Percentiles rank a stretch among this genome's conserved stretches.
Conservation (phyloP, 1,140 invertebrate genomes). For the Ladona fulva region DNA sequence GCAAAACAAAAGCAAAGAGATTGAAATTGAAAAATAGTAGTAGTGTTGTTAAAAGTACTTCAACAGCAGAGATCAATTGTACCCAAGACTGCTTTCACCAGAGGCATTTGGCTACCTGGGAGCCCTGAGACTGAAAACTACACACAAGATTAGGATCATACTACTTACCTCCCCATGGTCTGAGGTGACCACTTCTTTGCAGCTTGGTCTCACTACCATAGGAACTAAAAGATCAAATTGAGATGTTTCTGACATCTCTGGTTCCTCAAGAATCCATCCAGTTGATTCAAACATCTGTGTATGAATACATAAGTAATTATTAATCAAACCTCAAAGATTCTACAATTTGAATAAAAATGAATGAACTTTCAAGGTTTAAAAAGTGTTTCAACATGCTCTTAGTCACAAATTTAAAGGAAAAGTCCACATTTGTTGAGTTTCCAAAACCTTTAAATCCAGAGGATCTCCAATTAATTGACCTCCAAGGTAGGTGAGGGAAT, state of each 20-base stretch:
- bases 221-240: conserved; percentile 72
- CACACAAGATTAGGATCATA: neutral
- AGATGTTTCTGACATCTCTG: conserved; percentile 55
- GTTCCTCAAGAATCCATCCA: conserved; percentile 71
- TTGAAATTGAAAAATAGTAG: no score
- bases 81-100: no score
- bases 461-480: conserved; percentile 79
- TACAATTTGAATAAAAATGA: conserved; percentile 11
- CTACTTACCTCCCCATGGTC: conserved; percentile 21
- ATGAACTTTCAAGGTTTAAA: neutral
- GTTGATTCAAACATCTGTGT: conserved; percentile 71
- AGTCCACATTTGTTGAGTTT: neutral
- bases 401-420: neutral
- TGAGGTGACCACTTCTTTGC: conserved; percentile 17
- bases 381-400: neutral
- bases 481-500: conserved; percentile 77
- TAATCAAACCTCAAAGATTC: neutral
- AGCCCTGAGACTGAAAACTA: no score
- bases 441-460: conserved; percentile 72
- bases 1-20: no score
- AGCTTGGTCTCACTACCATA: conserved; percentile 59
- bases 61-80: no score
- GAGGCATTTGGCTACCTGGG: no score
- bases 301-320: conserved; percentile 24
- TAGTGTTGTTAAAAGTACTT: no score